These are phyloP conservation scores for Congeria kusceri DNA, from an alignment of 2,888 invertebrate species.

Conservation along the genomic window DNA sequence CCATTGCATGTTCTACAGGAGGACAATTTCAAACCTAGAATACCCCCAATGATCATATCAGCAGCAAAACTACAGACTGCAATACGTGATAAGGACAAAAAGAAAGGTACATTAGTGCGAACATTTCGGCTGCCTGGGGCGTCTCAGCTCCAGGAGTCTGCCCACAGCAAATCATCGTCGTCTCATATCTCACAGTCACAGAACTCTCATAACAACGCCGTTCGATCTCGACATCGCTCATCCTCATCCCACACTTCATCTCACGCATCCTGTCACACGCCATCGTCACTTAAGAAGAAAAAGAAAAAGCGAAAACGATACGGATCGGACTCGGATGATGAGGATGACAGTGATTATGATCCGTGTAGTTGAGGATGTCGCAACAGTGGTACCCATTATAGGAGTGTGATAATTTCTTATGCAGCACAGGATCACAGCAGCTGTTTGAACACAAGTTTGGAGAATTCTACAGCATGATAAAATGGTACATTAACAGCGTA, in stretches of 20 bases:
- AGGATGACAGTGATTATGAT: slow-evolving; percentile 81
- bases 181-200: slow-evolving; percentile 31
- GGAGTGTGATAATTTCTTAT: too few species aligned
- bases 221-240: slow-evolving; percentile 24
- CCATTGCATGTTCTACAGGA: slow-evolving; percentile 18
- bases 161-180: slow-evolving; percentile 41
- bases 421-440: too few species aligned
- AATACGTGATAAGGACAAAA: slow-evolving; percentile 57
- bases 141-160: slow-evolving; percentile 59
- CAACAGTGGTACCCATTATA: too few species aligned
- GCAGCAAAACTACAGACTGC: slow-evolving; percentile 60
- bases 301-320: slow-evolving; percentile 78
- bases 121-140: slow-evolving; percentile 61
- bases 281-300: slow-evolving; percentile 64
- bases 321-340: slow-evolving; percentile 77
- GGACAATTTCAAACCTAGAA: slow-evolving; percentile 53
- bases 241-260: slow-evolving; percentile 50
- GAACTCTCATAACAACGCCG: slow-evolving; percentile 26
- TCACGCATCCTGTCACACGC: slow-evolving; percentile 45
- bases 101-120: slow-evolving; percentile 59
- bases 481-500: too few species aligned
- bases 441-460: too few species aligned
- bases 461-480: too few species aligned
- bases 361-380: slow-evolving; percentile 34
- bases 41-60: slow-evolving; percentile 60